Conservation (phyloP, 2,113 vertebrate genomes). For the Sylvia atricapilla region DNA sequence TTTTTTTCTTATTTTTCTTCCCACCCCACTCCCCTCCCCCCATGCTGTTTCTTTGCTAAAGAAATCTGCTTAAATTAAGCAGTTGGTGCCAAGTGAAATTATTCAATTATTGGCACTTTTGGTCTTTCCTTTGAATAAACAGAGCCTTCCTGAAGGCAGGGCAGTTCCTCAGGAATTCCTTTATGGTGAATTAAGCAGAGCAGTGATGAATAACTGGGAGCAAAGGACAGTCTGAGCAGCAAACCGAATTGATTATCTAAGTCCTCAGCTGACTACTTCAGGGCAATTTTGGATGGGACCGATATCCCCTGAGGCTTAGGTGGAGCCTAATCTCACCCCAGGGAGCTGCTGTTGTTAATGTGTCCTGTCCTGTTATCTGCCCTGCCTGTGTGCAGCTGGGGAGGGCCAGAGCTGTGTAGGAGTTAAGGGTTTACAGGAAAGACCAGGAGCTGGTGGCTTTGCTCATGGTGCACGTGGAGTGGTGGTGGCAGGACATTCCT, state of each 20-base stretch:
- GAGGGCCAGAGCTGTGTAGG: neutral
- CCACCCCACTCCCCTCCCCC: neutral
- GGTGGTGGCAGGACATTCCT: neutral
- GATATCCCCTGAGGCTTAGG: neutral
- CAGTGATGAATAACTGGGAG: slow-evolving; percentile 69
- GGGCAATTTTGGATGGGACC: neutral
- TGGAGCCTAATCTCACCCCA: neutral
- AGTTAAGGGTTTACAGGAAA: neutral
- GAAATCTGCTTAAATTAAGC: neutral
- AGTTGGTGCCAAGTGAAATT: neutral
- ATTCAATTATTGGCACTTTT: slow-evolving; percentile 14
- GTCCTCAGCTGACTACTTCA: neutral
- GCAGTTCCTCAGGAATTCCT: slow-evolving; percentile 74
- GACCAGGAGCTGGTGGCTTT: neutral
- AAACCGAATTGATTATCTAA: slow-evolving; percentile 22
- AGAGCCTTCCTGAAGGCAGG: slow-evolving; percentile 40
- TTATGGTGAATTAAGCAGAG: slow-evolving; percentile 68
- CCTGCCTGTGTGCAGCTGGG: neutral
- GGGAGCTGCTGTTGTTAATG: neutral
- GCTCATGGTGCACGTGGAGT: accelerated
- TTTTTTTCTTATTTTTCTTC: neutral
- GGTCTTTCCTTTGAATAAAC: slow-evolving; percentile 20
- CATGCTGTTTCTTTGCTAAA: neutral
- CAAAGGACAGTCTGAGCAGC: slow-evolving; percentile 16
- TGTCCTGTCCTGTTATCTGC: neutral